Evolutionary conservation across 2,888 invertebrate genomes (phyloP), one percentile per base, ranked within the genome.

Genomic region (Andrena dorsata): DNA sequence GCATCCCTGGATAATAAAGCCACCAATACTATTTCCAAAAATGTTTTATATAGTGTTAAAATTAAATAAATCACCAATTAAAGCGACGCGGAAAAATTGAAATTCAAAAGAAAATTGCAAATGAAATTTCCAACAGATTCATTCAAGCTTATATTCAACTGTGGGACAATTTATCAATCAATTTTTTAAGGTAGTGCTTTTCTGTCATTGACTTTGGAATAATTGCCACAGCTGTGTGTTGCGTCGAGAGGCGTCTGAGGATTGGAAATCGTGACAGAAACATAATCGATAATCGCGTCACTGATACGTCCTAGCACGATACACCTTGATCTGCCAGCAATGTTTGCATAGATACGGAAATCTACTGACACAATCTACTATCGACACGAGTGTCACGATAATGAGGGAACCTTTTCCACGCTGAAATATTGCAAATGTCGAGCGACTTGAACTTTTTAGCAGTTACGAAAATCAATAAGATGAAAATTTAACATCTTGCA

Each of bases 271-370:
- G 16, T 47, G 28, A 28, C 47, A 32, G 51, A 49, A 78, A 64
- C 66, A 30, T 75, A 64, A 65, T 76, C 86, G 61, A 78, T 80
- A 78, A 80, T 83, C 64, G 32, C n/a, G 47, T 2, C 70, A 16
- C 20, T 56, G 78, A 76, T 82, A 81, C 63, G 63, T 66, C 20
- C 63, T 23, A 23, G 41, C 51, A 51, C 51, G 63, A 70, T 76
- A 58, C 60, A 41, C 41, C 41, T 78, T 68, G 83, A 58, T 86
- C 74, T 53, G 28, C 63, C 23, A 30, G 49, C 13, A 70, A 79
- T 84, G 71, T 83, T 81, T 76, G 81, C 70, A 64, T 72, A 74
- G 78, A 86, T 79, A 76, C 30, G 72, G 64, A 66, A 79, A 79
- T 64, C 72, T 30, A 74, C 41, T 41, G 16, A 68, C 65, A 32